A percentile compares a stretch with the other conserved stretches of the same genome.
Conservation (phyloP, 2,888 invertebrate genomes). For the Cylindroiulus punctatus region DNA sequence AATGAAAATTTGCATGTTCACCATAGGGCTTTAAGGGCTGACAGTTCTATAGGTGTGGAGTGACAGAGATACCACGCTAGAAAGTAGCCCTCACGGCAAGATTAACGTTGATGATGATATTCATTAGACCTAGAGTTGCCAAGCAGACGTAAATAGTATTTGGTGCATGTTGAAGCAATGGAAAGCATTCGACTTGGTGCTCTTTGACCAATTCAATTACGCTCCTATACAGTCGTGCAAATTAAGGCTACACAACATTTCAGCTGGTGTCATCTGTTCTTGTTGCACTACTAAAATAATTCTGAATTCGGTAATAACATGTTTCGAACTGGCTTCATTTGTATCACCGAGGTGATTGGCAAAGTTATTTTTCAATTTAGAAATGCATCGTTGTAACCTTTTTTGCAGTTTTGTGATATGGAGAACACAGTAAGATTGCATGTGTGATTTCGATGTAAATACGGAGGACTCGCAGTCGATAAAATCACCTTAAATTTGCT, state of each 20-base stretch:
- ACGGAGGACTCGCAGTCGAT: background rate
- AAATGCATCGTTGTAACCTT: background rate
- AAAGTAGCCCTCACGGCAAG: background rate
- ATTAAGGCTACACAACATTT: no score
- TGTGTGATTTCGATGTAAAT: background rate
- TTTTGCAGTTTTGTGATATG: background rate
- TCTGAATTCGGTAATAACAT: no score
- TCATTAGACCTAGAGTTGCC: background rate
- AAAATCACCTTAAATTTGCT: background rate
- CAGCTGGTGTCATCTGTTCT: no score
- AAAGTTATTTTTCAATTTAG: background rate
- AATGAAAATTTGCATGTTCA: slow-evolving; percentile 35
- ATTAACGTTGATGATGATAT: background rate
- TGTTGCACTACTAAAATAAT: no score
- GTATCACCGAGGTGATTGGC: no score
- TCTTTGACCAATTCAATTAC: background rate
- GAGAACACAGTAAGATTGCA: background rate
- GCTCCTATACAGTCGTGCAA: no score
- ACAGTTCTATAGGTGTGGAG: slow-evolving; percentile 23
- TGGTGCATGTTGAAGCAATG: background rate
- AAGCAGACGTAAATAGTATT: background rate
- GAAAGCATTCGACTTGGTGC: background rate
- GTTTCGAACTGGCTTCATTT: no score
- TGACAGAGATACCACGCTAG: slow-evolving; percentile 20
- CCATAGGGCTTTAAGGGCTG: slow-evolving; percentile 35